Conservation (phyloP, 2,888 invertebrate genomes). For the Melanargia galathea region DNA sequence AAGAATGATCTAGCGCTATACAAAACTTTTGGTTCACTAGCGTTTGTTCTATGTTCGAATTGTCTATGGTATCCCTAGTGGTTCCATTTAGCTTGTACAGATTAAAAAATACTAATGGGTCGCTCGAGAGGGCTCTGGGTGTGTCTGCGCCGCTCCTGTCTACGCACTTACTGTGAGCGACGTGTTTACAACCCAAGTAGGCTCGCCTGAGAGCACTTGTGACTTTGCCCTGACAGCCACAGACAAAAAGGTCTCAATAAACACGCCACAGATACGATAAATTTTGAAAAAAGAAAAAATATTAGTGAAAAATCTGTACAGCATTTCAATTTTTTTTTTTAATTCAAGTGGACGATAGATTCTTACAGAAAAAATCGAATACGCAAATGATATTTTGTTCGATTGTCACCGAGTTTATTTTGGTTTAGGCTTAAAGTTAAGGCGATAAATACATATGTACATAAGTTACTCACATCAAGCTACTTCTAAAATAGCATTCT, state of each 20-base stretch:
- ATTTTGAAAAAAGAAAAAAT: not conserved
- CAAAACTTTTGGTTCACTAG: conserved; percentile 32
- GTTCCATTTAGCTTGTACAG: conserved; percentile 42
- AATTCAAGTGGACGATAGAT: not conserved
- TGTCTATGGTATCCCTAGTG: conserved; percentile 51
- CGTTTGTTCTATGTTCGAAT: conserved; percentile 37
- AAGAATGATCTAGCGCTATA: conserved; percentile 29
- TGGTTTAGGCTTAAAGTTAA: not conserved
- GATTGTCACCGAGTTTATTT: too few relatives aligned
- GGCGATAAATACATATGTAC: not conserved
- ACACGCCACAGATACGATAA: conserved; percentile 17
- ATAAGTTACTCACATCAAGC: not conserved
- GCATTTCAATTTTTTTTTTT: not conserved
- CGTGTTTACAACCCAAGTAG: conserved; percentile 81
- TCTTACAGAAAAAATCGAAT: not conserved
- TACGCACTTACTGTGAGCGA: conserved; percentile 82
- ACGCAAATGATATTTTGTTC: not conserved
- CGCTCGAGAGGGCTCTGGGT: conserved; percentile 32
- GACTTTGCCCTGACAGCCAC: conserved; percentile 78
- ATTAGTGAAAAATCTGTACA: conserved; percentile 1
- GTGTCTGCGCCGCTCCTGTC: conserved; percentile 44
- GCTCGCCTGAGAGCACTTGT: conserved; percentile 78
- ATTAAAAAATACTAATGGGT: conserved; percentile 38
- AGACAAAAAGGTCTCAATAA: conserved; percentile 40
- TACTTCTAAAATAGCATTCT: too few relatives aligned